phyloP scores from a whole-genome alignment of 2,888 invertebrate species.

The Phorcus lineatus region DNA sequence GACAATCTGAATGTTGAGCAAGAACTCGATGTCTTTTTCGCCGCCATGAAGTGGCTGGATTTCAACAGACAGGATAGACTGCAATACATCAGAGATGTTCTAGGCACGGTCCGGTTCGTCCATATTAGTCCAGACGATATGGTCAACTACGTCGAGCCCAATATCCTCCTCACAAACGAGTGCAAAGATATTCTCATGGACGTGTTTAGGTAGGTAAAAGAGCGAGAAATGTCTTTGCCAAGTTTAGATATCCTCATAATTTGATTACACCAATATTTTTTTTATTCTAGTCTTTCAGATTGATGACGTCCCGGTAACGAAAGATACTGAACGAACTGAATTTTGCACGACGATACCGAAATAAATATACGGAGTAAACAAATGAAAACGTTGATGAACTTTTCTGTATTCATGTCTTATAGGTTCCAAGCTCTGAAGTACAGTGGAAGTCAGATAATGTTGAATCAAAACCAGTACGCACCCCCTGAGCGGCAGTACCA shows the following conservation, averaged over 20 bases:
- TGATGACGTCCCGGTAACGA: too few species aligned
- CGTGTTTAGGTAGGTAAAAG: conserved; percentile 50
- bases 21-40: conserved; percentile 62
- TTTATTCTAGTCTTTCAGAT: too few species aligned
- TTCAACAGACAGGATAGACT: conserved; percentile 52
- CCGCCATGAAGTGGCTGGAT: conserved; percentile 62
- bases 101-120: conserved; percentile 54
- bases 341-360: too few species aligned
- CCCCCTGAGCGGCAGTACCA: conserved; percentile 28
- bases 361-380: too few species aligned
- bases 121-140: conserved; percentile 59
- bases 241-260: too few species aligned
- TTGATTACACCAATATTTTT: too few species aligned
- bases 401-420: neutral
- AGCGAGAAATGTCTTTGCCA: too few species aligned
- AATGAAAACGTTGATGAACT: neutral
- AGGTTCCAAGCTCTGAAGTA: conserved; percentile 32
- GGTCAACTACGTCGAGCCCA: conserved; percentile 56
- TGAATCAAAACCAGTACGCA: neutral
- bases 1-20: conserved; percentile 44
- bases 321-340: too few species aligned
- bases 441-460: conserved; percentile 23
- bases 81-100: conserved; percentile 46
- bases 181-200: conserved; percentile 55
- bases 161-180: conserved; percentile 49